Base-by-base conservation (phyloP, 2,113 vertebrate species). In the Aptenodytes patagonicus region DNA sequence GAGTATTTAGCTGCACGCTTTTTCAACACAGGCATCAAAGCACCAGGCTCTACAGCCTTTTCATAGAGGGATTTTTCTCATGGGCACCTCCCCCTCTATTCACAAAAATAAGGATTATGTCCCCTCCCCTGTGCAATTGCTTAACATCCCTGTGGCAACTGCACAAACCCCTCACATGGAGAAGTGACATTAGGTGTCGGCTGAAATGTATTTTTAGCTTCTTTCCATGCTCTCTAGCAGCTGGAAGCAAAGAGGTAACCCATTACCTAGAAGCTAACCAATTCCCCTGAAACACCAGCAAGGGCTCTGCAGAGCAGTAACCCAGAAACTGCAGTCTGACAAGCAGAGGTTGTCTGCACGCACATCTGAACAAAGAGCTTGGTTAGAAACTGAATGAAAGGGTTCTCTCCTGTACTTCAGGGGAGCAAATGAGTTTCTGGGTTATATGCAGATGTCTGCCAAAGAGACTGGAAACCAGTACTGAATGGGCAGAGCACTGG, bases 151-250 rank as follows among this genome's bases (percentile, higher is more conserved):
- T 29, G 69, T 79, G 83, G 92, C 72, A 91, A 57, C 54, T 91
- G 66, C 52, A 92, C 42, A 89, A 94, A 70, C 14, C 15, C 24
- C 69, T 84, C 72, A 36, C 12, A 5, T 68, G 77, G 72, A 72
- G 32, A 81, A 71, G 18, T 49, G 32, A 89, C 83, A 81, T 26
- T 58, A 81, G 64, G 55, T 81, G 40, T 47, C 1, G 2, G 40
- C 26, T 87, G 19, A 62, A 76, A 93, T 13, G 38, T 97, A 95
- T 89, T 96, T 97, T 97, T 95, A 95, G 76, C 69, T 87, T 51
- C 38, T 55, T 78, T n/a, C 44, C 0, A 0, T 68, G 77, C 47
- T 92, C 54, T 85, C 40, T 40, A 71, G 86, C 57, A 89, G 60
- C 88, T 93, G 72, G 72, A 61, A 94, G 28, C 60, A 83, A 75